Base-by-base conservation (phyloP, 35 echinoderm and acorn worm genomes). In the Acanthaster planci region DNA sequence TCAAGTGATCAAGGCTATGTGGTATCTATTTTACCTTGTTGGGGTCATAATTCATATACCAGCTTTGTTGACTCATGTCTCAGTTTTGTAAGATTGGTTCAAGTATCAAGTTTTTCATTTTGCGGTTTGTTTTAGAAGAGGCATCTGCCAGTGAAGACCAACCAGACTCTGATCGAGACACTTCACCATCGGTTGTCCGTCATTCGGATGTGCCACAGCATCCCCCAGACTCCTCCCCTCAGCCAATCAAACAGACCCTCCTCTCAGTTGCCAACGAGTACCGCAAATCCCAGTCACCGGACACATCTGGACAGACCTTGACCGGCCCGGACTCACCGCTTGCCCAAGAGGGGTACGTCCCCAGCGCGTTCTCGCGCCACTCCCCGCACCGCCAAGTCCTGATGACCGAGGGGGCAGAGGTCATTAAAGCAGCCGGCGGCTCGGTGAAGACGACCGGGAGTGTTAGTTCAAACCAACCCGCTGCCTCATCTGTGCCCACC, bases 291-390 rank as follows among this genome's bases (percentile, higher is more conserved):
- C 82, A 76, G 35, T 76, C 30, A 37, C 78, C 54, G n/a, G 59
- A 55, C 17, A 57, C 26, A 22, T 32, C 75, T 1, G 77, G 55
- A 2, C 55, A 76, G 22, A 50, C 77, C 1, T 52, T 22, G 44
- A 67, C 57, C 17, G 17, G 53, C 26, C 50, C 38, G 1, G 67
- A 77, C 2, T 19, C 42, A 16, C 35, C 39, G 17, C 18, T 18
- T 1, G 12, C 75, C 76, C 51, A 78, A 23, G 87, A 84, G 39
- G 87, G 82, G 30, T 93, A 93, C 52, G 36, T 93, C 42, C 92
- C 92, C 5, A 89, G 92, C 47, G 92, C 92, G 0, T 93, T 80
- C 52, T 79, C 87, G 15, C 67, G 81, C 32, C 60, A 85, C 19
- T 77, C 79, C 36, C 87, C 92, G 6, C 86, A 88, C 23, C 57